phyloP scores from a whole-genome alignment of 2,113 vertebrate species.

The Periophthalmodon schlosseri region DNA sequence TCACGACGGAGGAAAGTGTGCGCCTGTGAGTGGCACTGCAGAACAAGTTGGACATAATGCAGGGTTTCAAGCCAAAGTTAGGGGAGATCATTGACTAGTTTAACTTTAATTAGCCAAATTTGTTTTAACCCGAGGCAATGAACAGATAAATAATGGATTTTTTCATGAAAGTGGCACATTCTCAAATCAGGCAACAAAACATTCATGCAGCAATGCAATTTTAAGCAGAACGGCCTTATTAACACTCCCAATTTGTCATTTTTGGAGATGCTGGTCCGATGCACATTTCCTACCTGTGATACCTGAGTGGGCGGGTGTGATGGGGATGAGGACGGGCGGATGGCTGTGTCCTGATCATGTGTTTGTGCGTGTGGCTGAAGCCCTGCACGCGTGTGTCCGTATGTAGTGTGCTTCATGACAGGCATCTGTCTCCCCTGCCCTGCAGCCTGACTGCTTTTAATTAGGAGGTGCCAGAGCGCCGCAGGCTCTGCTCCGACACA shows the following conservation, averaged over 20 bases:
- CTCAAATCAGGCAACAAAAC: constrained; percentile 8
- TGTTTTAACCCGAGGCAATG: constrained; percentile 32
- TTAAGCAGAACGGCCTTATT: constrained; percentile 10
- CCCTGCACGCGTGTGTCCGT: constrained; percentile 26
- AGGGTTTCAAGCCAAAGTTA: constrained; percentile 35
- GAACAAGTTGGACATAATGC: constrained; percentile 18
- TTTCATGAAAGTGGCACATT: not conserved
- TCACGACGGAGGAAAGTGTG: constrained; percentile 35
- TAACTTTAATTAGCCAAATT: constrained; percentile 33
- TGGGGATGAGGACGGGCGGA: constrained; percentile 61
- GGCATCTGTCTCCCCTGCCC: constrained; percentile 84
- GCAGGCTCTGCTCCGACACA: constrained; percentile 76
- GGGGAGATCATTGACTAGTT: constrained; percentile 28
- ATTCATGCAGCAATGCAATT: not conserved
- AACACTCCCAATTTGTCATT: constrained; percentile 21
- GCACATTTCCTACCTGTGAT: constrained; percentile 57
- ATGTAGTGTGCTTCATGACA: constrained; percentile 73
- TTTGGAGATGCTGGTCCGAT: constrained; percentile 17
- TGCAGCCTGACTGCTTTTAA: constrained; percentile 85
- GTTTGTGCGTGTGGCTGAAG: constrained; percentile 45
- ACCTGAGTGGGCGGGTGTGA: constrained; percentile 57
- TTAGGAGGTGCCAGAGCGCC: constrained; percentile 84
- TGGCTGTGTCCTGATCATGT: constrained; percentile 32
- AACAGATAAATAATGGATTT: constrained; percentile 8
- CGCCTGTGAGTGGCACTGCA: constrained; percentile 25